Evolutionary conservation across 2,797 vertebrate genomes (phyloP), one percentile per base, ranked within the genome.

Genomic region (Dryobates pubescens): DNA sequence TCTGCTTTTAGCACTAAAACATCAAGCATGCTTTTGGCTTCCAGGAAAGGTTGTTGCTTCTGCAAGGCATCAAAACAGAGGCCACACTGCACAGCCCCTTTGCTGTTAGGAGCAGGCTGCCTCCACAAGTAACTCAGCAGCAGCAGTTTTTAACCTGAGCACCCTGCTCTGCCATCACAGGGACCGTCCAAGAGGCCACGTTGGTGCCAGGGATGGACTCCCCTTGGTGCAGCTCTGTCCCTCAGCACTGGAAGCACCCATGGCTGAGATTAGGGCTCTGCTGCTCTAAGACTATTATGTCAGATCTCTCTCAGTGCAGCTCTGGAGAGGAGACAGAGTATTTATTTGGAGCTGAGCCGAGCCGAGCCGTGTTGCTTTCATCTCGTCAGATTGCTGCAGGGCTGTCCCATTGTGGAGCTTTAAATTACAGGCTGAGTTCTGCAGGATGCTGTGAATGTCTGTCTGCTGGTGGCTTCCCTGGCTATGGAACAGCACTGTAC

Each of bases 231-330:
- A 53, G 1, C 27, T 58, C 18, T 74, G 62, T 73, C 69, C 63
- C 29, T 81, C 4, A 1, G 69, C 22, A 54, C 45, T 27, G 59
- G 53, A 72, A 94, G 78, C 73, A 61, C 75, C 41, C n/a, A 24
- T 53, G 49, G 78, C 82, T 87, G 72, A 94, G 82, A 74, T 85
- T 22, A 89, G 72, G 47, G 67, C 67, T 83, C 24, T 90, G 73
- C 74, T 93, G 86, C 77, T 82, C 32, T 57, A 89, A 82, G 76
- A 89, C 67, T 73, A 90, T 90, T 67, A 89, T 62, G 53, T 70
- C 90, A 94, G 84, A 87, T 73, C 59, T 74, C 79, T 90, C 81
- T 78, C 94, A 76, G 17, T 8, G 34, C 81, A 88, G 90, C 86
- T 82, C 75, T 81, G 72, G 54, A 67, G 29, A 88, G 75, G 17